Percentiles rank a stretch among this genome's conserved stretches.
Conservation (phyloP, 2,797 vertebrate genomes). For the Odontamblyopus lacepedii region DNA sequence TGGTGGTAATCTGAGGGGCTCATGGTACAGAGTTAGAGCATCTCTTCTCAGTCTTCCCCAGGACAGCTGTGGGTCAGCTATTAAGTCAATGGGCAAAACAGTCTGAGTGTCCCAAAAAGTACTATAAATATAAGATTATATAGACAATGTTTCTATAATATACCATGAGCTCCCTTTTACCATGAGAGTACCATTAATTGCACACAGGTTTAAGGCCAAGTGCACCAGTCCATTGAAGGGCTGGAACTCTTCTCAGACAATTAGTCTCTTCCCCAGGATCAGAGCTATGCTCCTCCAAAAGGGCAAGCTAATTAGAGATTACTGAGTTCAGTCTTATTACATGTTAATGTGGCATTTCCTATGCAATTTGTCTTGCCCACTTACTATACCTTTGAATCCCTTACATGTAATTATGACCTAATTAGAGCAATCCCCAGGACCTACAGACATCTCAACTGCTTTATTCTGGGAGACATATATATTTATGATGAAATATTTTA, state of each 20-base stretch:
- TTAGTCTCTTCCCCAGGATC: constrained; percentile 47
- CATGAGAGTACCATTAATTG: constrained; percentile 18
- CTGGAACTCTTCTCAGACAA: constrained; percentile 49
- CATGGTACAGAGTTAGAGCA: no score
- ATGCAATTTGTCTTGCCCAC: constrained; percentile 60
- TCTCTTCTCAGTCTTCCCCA: no score
- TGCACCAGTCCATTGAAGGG: constrained; percentile 22
- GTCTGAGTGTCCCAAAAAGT: background rate
- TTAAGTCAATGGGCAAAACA: background rate
- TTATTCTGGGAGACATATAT: background rate
- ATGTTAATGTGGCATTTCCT: constrained; percentile 78
- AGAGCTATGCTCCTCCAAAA: constrained; percentile 55
- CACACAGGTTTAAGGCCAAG: constrained; percentile 35
- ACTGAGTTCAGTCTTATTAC: constrained; percentile 67
- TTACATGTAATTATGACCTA: constrained; percentile 50
- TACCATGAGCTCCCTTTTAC: background rate
- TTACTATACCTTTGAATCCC: constrained; percentile 55
- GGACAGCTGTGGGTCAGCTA: background rate
- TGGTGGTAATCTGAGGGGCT: background rate
- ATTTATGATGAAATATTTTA: background rate
- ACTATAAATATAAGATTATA: background rate
- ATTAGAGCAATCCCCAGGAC: constrained; percentile 51
- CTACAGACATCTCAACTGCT: constrained; percentile 5
- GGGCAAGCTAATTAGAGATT: constrained; percentile 71
- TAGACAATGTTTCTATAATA: background rate